phyloP scores from a whole-genome alignment of 2,113 vertebrate genomes.

The Sporophila hypoxantha region DNA sequence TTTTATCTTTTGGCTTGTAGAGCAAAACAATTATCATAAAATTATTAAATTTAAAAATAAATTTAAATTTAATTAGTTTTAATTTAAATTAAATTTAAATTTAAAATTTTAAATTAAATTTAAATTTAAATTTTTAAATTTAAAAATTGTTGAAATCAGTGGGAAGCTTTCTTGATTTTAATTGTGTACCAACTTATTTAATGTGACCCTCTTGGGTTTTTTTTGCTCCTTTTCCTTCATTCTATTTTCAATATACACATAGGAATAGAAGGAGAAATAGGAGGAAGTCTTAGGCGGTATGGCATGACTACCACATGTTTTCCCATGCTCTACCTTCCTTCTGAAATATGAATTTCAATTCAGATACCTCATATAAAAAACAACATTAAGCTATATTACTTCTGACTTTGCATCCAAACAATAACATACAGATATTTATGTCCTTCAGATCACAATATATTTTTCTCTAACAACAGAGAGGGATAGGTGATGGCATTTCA shows the following conservation, averaged over 20 bases:
- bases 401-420: background rate
- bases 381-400: background rate
- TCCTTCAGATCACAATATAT: background rate
- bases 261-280: background rate
- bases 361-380: background rate
- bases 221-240: background rate
- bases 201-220: background rate
- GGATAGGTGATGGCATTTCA: background rate
- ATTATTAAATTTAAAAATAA: background rate
- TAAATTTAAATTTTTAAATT: background rate
- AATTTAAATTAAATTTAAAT: background rate
- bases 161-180: background rate
- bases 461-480: background rate
- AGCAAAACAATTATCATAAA: background rate
- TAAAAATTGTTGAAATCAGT: background rate
- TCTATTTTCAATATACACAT: background rate
- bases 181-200: background rate
- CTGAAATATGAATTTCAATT: background rate
- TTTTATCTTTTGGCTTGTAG: background rate
- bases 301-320: background rate
- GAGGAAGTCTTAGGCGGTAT: background rate
- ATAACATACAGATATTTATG: background rate
- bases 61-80: no score
- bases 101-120: no score
- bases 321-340: background rate